Percentiles rank a stretch among this genome's conserved stretches.
phyloP scores from a whole-genome alignment of 2,113 vertebrate species.

The Phodopus roborovskii region DNA sequence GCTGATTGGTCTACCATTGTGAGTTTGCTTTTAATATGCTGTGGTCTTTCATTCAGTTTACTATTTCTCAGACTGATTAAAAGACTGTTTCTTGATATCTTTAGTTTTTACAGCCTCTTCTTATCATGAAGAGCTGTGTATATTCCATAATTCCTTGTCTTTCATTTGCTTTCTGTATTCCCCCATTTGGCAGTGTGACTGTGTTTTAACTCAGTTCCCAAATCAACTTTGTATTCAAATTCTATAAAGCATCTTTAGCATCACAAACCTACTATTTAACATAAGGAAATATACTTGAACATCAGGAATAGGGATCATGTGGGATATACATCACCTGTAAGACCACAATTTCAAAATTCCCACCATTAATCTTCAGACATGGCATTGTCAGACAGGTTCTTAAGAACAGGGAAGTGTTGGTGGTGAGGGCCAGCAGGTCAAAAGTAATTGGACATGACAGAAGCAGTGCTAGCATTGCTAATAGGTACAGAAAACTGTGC shows the following conservation, averaged over 20 bases:
- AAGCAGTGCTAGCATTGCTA: neutral
- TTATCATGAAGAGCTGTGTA: neutral
- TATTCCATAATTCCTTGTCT: neutral
- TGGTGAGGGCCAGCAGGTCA: neutral
- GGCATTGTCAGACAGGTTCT: neutral
- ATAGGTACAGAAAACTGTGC: neutral
- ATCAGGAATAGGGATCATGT: neutral
- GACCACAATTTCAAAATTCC: neutral
- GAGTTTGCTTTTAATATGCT: neutral
- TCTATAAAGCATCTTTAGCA: neutral
- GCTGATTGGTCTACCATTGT: neutral
- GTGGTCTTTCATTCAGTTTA: neutral
- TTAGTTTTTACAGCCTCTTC: neutral
- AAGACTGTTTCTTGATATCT: neutral
- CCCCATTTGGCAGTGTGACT: neutral
- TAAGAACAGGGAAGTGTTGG: neutral
- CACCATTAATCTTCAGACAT: neutral
- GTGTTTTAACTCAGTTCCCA: neutral
- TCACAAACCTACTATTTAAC: neutral
- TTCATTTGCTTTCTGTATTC: neutral
- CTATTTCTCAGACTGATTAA: neutral
- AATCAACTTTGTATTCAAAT: neutral
- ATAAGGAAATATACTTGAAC: neutral
- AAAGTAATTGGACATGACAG: neutral
- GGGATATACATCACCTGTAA: neutral